Evolutionary conservation across 64 coral and sea anemone species (phyloP), one percentile per base, ranked within the genome.

Genomic region (Stylophora pistillata): DNA sequence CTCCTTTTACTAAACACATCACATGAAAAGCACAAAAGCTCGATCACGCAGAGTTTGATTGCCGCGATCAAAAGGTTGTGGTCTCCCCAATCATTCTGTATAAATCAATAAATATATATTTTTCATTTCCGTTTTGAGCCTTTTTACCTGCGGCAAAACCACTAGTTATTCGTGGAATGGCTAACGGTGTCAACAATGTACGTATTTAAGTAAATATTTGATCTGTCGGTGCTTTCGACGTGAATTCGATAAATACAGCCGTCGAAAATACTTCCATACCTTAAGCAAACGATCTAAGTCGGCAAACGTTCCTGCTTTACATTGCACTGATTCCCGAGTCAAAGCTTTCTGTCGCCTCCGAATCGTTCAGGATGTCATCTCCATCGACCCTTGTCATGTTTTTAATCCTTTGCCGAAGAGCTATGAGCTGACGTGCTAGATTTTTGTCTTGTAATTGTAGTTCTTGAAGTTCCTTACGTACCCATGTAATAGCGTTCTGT

Each of bases 381-480:
- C 65, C 80, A 10, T 84, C 80, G 20, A 84, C 37, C 23, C 54
- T 84, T 61, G 53, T 69, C 80, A 84, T 84, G 23, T 84, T 84
- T 63, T 84, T 84, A 53, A 84, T 84, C 80, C 80, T 84, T 34
- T 63, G 23, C 47, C 80, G 62, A 55, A 84, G 80, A 33, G 34
- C 13, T 25, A 84, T 84, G 60, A 84, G 66, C 62, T 84, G 80
- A 11, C 80, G 60, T 15, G 80, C 80, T 13, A 84, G 62, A 69
- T 84, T 69, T 15, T 69, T 84, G 80, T 84, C 80, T 27, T 84
- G 80, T 84, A 69, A 84, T 25, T 84, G 60, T 62, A 84, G 66
- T 70, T 84, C 80, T 84, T 84, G 80, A 26, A 84, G 80, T 84
- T 84, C 80, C 28, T 37, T 84, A 26, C 80, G 60, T 11, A 84